Percentiles rank a stretch among this genome's conserved stretches.
These are phyloP conservation scores for Scatophagus argus DNA, from an alignment of 2,113 vertebrate species.

Conservation along the genomic window DNA sequence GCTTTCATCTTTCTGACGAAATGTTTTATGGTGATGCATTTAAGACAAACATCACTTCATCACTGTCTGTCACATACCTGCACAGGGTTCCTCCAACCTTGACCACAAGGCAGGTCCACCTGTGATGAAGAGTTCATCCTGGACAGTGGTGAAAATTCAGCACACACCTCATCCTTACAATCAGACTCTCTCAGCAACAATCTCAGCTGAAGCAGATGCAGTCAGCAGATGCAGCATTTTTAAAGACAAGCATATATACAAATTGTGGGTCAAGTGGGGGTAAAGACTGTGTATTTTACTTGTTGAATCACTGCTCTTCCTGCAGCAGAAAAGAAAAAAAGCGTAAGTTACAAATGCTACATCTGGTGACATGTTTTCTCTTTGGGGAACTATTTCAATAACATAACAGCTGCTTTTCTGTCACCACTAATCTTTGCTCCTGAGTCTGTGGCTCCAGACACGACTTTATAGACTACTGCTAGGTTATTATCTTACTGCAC, in stretches of 20 bases:
- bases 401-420: constrained; percentile 51
- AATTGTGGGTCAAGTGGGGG: background rate
- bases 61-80: constrained; percentile 1
- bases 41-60: background rate
- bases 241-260: background rate
- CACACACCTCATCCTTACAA: background rate
- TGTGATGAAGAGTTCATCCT: background rate
- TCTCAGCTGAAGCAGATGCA: background rate
- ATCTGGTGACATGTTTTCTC: constrained; percentile 31
- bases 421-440: constrained; percentile 18
- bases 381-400: constrained; percentile 30
- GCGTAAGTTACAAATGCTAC: constrained; percentile 14
- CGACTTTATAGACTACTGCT: background rate
- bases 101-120: background rate
- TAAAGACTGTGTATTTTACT: background rate
- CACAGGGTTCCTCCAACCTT: background rate
- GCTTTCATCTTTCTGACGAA: background rate
- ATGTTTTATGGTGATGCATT: too few relatives aligned
- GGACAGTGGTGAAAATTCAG: background rate
- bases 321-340: background rate
- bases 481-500: background rate
- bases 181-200: background rate
- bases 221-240: background rate
- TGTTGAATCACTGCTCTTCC: background rate
- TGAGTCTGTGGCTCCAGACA: constrained; percentile 25